These are phyloP conservation scores for Lucilia cuprina DNA, from an alignment of 1,140 invertebrate species.

Conservation along the genomic window DNA sequence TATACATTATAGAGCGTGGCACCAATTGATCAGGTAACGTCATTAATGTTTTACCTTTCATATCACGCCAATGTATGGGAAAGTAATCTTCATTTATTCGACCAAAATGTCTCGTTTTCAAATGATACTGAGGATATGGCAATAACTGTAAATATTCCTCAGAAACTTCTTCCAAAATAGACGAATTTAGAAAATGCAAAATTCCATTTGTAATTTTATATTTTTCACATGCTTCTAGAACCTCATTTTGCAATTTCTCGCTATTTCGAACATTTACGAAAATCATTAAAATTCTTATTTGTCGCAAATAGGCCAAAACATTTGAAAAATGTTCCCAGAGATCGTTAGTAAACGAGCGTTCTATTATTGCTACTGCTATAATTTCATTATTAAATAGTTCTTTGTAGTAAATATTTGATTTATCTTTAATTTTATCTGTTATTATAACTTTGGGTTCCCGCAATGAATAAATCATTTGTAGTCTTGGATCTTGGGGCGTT, in stretches of 20 bases:
- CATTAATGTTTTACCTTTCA: background rate
- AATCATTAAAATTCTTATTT: background rate
- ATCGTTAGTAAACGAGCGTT: no score
- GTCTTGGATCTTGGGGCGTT: background rate
- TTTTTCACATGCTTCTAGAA: background rate
- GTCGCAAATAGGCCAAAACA: background rate
- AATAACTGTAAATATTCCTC: background rate
- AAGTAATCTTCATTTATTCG: background rate
- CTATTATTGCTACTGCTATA: no score
- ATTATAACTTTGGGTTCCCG: background rate
- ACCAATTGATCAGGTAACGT: background rate
- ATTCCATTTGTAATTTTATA: background rate
- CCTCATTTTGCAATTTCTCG: background rate
- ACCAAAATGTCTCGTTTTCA: background rate
- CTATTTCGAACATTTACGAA: background rate
- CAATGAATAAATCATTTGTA: background rate
- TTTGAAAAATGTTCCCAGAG: no score
- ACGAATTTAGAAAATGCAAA: background rate
- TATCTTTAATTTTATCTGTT: background rate
- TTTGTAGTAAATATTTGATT: no score
- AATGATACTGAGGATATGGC: background rate
- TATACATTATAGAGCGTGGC: background rate
- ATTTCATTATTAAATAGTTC: no score
- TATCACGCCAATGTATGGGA: conserved; percentile 6
- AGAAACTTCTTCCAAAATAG: background rate